These are phyloP conservation scores for Bradypodion pumilum DNA, from an alignment of 2,797 vertebrate species.

Conservation along the genomic window DNA sequence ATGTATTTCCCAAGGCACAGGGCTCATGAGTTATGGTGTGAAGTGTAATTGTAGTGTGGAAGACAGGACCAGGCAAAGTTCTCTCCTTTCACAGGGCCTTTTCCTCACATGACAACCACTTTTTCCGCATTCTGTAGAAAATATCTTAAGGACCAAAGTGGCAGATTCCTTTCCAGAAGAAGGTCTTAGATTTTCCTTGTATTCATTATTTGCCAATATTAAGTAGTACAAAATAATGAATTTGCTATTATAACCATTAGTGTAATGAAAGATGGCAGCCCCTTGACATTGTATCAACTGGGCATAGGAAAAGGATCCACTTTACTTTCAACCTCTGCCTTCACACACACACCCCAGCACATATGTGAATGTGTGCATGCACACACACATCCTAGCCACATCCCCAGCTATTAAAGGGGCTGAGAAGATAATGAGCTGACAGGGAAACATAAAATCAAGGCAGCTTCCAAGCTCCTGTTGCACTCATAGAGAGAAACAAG, in stretches of 20 bases:
- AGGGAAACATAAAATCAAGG: slow-evolving; percentile 75
- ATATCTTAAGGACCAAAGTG: neutral
- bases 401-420: slow-evolving; percentile 62
- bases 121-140: neutral
- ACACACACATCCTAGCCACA: neutral
- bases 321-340: neutral
- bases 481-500: slow-evolving; percentile 73
- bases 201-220: neutral
- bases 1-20: neutral
- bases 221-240: neutral
- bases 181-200: neutral
- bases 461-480: slow-evolving; percentile 55
- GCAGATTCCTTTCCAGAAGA: neutral
- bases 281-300: neutral
- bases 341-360: neutral
- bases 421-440: slow-evolving; percentile 73
- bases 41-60: neutral
- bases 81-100: neutral
- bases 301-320: neutral
- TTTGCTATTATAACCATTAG: slow-evolving; percentile 1
- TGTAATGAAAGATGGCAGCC: slow-evolving; percentile 7
- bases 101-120: neutral
- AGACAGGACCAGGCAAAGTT: neutral
- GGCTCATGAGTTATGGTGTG: neutral
- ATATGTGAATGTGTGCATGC: neutral